Evolutionary conservation across 1,140 invertebrate species (phyloP).

Genomic region (Bombus breviceps): DNA sequence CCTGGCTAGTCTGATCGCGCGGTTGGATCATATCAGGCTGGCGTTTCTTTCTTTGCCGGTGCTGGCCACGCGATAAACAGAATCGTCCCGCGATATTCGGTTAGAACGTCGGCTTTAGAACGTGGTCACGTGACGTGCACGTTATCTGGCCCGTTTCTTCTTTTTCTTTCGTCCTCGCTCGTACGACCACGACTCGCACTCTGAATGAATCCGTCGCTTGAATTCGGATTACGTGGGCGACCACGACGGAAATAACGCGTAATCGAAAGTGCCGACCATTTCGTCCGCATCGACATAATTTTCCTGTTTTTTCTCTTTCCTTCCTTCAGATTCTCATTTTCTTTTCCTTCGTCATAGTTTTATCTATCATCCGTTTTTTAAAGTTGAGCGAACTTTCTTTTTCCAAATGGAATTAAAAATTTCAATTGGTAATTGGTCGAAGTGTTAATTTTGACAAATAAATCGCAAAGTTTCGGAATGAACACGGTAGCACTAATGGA

Average conservation of each 20-base stretch:
- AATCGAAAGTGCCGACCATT: background rate
- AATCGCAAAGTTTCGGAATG: background rate
- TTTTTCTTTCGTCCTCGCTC: background rate
- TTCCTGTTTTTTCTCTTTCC: background rate
- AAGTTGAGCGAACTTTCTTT: too few relatives aligned
- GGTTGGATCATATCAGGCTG: conserved; percentile 45
- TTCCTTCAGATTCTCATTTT: background rate
- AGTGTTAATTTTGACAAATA: background rate
- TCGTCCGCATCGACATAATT: background rate
- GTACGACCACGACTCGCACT: background rate
- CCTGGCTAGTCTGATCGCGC: conserved; percentile 55
- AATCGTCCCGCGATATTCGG: conserved; percentile 42
- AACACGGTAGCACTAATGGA: background rate
- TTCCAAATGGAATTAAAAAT: too few relatives aligned
- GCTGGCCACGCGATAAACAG: conserved; percentile 27
- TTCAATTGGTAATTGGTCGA: too few relatives aligned
- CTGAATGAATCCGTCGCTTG: conserved; percentile 23
- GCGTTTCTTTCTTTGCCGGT: conserved; percentile 37
- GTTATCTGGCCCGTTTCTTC: conserved; percentile 13
- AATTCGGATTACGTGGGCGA: conserved; percentile 45
- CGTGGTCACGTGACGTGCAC: conserved; percentile 25
- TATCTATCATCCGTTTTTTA: background rate
- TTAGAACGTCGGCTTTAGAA: conserved; percentile 18
- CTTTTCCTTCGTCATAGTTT: too few relatives aligned
- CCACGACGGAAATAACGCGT: conserved; percentile 26